Evolutionary conservation across 1,140 invertebrate species (phyloP).

Genomic region (Ceratitis capitata): DNA sequence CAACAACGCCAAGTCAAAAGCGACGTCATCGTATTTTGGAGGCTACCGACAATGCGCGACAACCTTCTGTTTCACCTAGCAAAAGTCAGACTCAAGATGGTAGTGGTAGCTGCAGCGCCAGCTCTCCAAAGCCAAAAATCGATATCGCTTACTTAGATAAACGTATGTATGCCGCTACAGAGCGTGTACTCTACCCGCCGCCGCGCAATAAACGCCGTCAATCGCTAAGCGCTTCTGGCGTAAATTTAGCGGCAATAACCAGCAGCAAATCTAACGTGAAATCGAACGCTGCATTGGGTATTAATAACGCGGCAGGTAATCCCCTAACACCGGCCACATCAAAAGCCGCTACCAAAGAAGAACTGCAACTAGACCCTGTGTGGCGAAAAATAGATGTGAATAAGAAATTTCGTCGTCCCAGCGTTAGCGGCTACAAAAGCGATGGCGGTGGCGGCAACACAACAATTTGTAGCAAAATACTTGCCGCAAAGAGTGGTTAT

Average conservation of each 20-base stretch:
- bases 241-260: conserved; percentile 26
- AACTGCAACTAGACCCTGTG: conserved; percentile 69
- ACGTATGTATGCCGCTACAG: conserved; percentile 73
- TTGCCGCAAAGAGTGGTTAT: conserved; percentile 69
- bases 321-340: conserved; percentile 39
- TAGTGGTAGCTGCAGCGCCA: conserved; percentile 61
- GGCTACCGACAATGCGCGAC: conserved; percentile 56
- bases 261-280: conserved; percentile 62
- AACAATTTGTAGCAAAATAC: conserved; percentile 70
- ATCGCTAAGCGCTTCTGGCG: conserved; percentile 47
- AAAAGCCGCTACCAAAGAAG: conserved; percentile 56
- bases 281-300: conserved; percentile 67
- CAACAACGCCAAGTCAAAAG: conserved; percentile 42
- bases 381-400: conserved; percentile 73
- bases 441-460: conserved; percentile 67
- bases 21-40: conserved; percentile 51
- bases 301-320: conserved; percentile 57
- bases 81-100: conserved; percentile 49
- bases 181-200: conserved; percentile 78
- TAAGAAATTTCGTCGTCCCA: conserved; percentile 69
- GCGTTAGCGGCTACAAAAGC: conserved; percentile 70
- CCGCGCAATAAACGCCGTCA: conserved; percentile 74
- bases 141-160: conserved; percentile 72
- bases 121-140: conserved; percentile 66
- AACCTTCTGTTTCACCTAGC: conserved; percentile 6